Evolutionary conservation across 2,113 vertebrate species (phyloP).

Genomic region (Forbesichthys agassizii): DNA sequence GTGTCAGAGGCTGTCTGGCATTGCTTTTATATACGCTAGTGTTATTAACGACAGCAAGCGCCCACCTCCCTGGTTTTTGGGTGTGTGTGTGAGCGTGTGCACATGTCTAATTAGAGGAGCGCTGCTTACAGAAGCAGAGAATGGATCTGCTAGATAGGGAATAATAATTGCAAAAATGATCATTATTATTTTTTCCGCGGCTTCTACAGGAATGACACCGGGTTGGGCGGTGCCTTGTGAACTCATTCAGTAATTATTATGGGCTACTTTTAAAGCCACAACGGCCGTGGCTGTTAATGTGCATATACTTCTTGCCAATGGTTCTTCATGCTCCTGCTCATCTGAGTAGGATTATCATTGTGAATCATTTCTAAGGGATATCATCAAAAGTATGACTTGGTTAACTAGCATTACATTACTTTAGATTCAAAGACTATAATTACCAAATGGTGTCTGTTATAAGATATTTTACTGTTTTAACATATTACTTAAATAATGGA

Average conservation of each 20-base stretch:
- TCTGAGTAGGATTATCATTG: slow-evolving; percentile 8
- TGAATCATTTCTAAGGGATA: slow-evolving; percentile 2
- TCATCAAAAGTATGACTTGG: neutral
- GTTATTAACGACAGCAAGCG: slow-evolving; percentile 76
- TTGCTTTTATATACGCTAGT: slow-evolving; percentile 73
- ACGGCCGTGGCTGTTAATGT: slow-evolving; percentile 23
- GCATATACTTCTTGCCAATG: slow-evolving; percentile 35
- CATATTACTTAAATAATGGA: no score
- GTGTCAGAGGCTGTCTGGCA: slow-evolving; percentile 77
- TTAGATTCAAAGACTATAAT: neutral
- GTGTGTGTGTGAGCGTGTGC: slow-evolving; percentile 45
- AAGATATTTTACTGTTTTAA: neutral
- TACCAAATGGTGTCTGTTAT: neutral
- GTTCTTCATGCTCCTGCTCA: slow-evolving; percentile 17
- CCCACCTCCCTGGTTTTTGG: slow-evolving; percentile 57
- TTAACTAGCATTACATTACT: slow-evolving; percentile 1
- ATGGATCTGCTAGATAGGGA: slow-evolving; percentile 71
- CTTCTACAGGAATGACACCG: slow-evolving; percentile 57
- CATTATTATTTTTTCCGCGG: slow-evolving; percentile 65
- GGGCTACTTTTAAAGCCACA: slow-evolving; percentile 52
- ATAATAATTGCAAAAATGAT: slow-evolving; percentile 76
- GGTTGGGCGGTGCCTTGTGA: slow-evolving; percentile 63
- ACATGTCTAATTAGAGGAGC: slow-evolving; percentile 76
- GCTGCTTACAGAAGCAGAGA: slow-evolving; percentile 73
- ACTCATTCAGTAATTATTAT: slow-evolving; percentile 54